Evolutionary conservation across 2,797 vertebrate genomes (phyloP).

Genomic region (Helarctos malayanus): DNA sequence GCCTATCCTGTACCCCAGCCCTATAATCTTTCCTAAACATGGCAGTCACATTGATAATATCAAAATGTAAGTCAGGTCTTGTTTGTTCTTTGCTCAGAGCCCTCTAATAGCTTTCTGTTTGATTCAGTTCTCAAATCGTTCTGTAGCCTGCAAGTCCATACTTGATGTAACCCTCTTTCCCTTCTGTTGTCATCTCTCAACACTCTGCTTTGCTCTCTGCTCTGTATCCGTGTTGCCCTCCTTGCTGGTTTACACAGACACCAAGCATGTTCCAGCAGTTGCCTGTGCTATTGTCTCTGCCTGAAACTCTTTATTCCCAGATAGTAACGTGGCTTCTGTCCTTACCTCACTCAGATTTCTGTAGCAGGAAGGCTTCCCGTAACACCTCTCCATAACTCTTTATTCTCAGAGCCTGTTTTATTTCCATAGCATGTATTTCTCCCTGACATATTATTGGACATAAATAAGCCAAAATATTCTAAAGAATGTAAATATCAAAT

Average conservation of each 20-base stretch:
- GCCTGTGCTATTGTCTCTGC: background rate
- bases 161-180: background rate
- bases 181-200: background rate
- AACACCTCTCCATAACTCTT: background rate
- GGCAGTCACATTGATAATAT: background rate
- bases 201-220: background rate
- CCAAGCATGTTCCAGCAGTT: background rate
- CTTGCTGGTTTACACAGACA: background rate
- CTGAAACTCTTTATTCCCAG: background rate
- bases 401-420: background rate
- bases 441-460: background rate
- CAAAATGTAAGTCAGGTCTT: background rate
- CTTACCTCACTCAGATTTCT: conserved; percentile 9
- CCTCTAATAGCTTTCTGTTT: background rate
- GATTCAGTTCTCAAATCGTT: conserved; percentile 4
- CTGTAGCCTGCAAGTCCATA: background rate
- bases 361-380: background rate
- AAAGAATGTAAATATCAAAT: background rate
- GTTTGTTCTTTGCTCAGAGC: background rate
- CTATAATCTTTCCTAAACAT: conserved; percentile 36
- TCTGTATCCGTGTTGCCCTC: background rate
- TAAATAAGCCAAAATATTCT: conserved; percentile 18
- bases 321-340: background rate
- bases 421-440: background rate
- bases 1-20: background rate